Evolutionary conservation across 2,888 invertebrate genomes (phyloP), one percentile per base, ranked within the genome.

Genomic region (Onthophagus sagittarius): DNA sequence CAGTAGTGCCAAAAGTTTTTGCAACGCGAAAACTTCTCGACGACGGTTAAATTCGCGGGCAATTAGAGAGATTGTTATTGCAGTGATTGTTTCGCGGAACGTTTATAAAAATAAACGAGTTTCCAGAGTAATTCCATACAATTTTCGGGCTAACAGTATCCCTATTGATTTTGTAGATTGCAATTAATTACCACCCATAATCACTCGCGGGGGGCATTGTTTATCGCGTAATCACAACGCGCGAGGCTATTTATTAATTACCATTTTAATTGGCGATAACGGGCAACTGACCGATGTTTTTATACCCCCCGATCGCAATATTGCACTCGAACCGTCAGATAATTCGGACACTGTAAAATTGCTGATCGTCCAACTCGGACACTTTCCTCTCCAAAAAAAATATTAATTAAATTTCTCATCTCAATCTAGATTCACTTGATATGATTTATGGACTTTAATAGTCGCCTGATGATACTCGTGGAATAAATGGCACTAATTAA

Each of bases 401-500:
- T 2, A 23, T 23, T 53, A 53, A 53, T 9, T 9, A 53, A 53
- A 53, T 9, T 7, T 53, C 39, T 53, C 39, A 23, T 23, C 23
- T 23, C 23, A 23, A 23, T 53, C 7, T 53, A 53, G 9, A 53
- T 53, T 11, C 39, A 53, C 39, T 53, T 53, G 39, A 53, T 53
- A 9, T 67, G n/a, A 32, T 67, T 11, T 67, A 9, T 67, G 9
- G 67, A 23, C 13, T 31, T 67, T 9, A 23, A 67, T n/a, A 23
- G 67, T 67, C 67, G 23, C 7, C 15, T 63, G 13, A 23, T 67
- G 67, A n/a, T 67, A 9, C 67, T 23, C n/a, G 31, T 15, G 71
- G 62, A 71, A 70, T 71, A 73, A 73, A 65, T 73, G 65, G 32
- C 70, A 62, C 67, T 73, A 71, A 73, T 73, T 73, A 69, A 73